phyloP scores from a whole-genome alignment of 2,888 invertebrate genomes.

The Drosophila multiciliata region DNA sequence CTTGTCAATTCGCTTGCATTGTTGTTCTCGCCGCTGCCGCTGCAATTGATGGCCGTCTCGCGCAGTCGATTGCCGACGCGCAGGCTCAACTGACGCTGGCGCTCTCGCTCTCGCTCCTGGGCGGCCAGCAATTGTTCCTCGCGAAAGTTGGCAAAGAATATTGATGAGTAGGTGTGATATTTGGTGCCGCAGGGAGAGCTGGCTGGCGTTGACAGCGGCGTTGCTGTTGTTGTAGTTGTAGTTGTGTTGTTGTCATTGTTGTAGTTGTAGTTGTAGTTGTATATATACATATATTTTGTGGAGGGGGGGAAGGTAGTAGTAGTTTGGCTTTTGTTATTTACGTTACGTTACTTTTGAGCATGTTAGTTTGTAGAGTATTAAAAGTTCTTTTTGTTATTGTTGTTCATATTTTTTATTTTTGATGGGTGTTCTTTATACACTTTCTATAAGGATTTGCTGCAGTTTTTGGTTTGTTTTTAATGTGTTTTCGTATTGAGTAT shows the following conservation, averaged over 20 bases:
- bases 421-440: constrained; percentile 64
- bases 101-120: constrained; percentile 73
- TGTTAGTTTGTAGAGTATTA: constrained; percentile 60
- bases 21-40: constrained; percentile 56
- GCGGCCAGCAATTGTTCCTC: constrained; percentile 76
- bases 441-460: constrained; percentile 69
- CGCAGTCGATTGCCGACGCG: constrained; percentile 80
- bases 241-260: constrained; percentile 44
- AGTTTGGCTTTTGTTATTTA: constrained; percentile 83
- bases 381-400: constrained; percentile 60
- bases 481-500: constrained; percentile 42
- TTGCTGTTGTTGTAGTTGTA: constrained; percentile 75
- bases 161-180: constrained; percentile 83
- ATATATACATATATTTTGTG: constrained; percentile 53
- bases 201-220: constrained; percentile 84
- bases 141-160: constrained; percentile 84
- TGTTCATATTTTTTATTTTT: constrained; percentile 64
- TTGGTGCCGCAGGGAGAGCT: constrained; percentile 84
- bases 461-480: constrained; percentile 50
- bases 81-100: constrained; percentile 70
- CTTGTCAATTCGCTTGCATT: constrained; percentile 53
- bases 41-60: constrained; percentile 82
- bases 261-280: constrained; percentile 41
- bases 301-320: constrained; percentile 78
- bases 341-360: constrained; percentile 76